A percentile compares a stretch with the other conserved stretches of the same genome.
These are phyloP conservation scores for Pseudoips prasinana DNA, from an alignment of 2,888 invertebrate genomes.

Conservation along the genomic window DNA sequence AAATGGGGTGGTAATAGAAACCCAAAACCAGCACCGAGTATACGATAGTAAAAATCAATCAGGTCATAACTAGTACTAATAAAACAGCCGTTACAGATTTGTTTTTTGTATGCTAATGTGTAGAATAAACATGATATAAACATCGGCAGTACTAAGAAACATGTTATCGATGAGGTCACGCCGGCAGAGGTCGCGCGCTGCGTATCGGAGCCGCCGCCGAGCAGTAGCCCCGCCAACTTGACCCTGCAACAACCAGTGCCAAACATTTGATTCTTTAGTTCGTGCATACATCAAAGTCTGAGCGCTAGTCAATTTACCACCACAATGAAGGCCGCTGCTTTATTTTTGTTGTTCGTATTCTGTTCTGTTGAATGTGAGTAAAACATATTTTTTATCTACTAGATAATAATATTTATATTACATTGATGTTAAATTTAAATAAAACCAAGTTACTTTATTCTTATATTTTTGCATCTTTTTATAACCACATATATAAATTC, in stretches of 20 bases:
- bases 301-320: slow-evolving; percentile 25
- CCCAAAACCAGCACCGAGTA: too few species aligned
- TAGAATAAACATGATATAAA: slow-evolving; percentile 34
- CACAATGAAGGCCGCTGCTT: slow-evolving; percentile 54
- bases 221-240: slow-evolving; percentile 24
- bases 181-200: slow-evolving; percentile 49
- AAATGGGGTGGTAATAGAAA: too few species aligned
- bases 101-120: too few species aligned
- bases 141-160: slow-evolving; percentile 38
- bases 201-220: slow-evolving; percentile 1
- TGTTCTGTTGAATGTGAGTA: slow-evolving; percentile 65
- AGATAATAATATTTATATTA: too few species aligned
- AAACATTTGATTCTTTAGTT: slow-evolving; percentile 13
- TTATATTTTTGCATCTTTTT: too few species aligned
- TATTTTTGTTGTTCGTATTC: slow-evolving; percentile 54
- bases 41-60: too few species aligned
- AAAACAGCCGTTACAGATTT: too few species aligned
- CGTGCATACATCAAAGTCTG: background rate
- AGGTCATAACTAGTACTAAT: too few species aligned
- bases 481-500: too few species aligned
- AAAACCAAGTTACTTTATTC: too few species aligned
- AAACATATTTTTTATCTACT: background rate
- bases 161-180: slow-evolving; percentile 61
- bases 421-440: too few species aligned
- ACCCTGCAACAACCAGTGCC: slow-evolving; percentile 39